Percentiles rank a stretch among this genome's conserved stretches.
phyloP scores from a whole-genome alignment of 2,888 invertebrate species.

The Digitonthophagus gazella region DNA sequence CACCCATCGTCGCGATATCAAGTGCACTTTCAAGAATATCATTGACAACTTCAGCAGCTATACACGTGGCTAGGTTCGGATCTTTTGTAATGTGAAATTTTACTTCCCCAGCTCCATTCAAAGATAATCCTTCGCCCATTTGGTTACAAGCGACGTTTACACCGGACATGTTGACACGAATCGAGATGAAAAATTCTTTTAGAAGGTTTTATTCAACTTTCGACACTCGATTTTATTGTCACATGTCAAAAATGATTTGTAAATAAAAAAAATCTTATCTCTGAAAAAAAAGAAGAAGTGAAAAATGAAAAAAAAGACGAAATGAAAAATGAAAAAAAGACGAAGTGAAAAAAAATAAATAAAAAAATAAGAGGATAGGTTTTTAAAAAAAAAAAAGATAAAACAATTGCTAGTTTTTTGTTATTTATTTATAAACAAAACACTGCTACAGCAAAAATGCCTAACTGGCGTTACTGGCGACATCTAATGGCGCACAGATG shows the following conservation, averaged over 20 bases:
- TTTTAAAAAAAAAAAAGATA: no score
- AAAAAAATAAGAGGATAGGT: no score
- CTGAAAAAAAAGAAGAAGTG: no score
- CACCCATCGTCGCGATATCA: conserved; percentile 37
- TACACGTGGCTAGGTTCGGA: conserved; percentile 24
- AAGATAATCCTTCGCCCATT: conserved; percentile 29
- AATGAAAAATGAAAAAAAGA: no score
- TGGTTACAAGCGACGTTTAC: conserved; percentile 32
- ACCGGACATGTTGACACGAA: conserved; percentile 33
- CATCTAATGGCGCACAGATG: background rate
- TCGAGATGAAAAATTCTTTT: no score
- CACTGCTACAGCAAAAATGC: background rate
- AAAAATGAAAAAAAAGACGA: no score
- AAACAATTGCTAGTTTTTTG: background rate
- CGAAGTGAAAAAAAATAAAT: no score
- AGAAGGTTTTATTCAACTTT: no score
- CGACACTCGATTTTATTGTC: no score
- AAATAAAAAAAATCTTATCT: no score
- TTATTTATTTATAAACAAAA: background rate
- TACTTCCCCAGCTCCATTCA: conserved; percentile 32
- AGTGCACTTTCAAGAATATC: conserved; percentile 49
- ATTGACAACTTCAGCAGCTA: conserved; percentile 41
- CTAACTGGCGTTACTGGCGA: no score
- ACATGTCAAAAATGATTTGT: no score
- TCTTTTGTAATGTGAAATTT: conserved; percentile 26